Evolutionary conservation across 2,888 invertebrate genomes (phyloP).

Genomic region (Sisyra terminalis): DNA sequence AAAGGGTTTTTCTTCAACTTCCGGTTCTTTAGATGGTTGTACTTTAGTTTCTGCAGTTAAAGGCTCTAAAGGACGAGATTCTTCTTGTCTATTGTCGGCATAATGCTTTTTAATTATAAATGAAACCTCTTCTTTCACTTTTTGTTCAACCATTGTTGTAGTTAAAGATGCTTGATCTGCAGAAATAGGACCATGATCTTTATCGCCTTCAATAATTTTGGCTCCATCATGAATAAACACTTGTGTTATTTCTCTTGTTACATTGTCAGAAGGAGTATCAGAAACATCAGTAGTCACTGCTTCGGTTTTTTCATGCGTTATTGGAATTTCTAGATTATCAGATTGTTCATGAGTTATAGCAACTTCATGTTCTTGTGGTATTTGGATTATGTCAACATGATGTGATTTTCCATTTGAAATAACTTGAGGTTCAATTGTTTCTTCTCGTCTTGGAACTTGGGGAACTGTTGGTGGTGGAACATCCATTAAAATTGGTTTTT

Average conservation of each 20-base stretch:
- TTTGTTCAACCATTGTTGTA: neutral
- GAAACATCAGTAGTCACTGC: conserved; percentile 19
- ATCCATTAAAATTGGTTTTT: conserved; percentile 9
- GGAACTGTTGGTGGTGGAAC: conserved; percentile 7
- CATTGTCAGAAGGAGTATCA: conserved; percentile 6
- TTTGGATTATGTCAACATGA: conserved; percentile 16
- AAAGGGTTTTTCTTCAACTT: neutral
- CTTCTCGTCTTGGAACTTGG: conserved; percentile 9
- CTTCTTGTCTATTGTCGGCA: neutral
- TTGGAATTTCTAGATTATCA: conserved; percentile 15
- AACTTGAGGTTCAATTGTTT: conserved; percentile 9
- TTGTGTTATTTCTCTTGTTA: neutral
- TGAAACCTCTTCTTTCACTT: neutral
- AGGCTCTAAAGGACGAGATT: neutral
- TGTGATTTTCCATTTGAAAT: conserved; percentile 1
- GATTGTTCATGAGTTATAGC: conserved; percentile 7
- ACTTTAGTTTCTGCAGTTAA: neutral
- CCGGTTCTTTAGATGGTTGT: neutral
- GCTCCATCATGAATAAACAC: neutral
- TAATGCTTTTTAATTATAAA: conserved; percentile 3
- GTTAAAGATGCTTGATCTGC: neutral
- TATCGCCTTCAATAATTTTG: neutral
- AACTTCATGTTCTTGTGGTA: conserved; percentile 8
- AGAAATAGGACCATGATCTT: neutral
- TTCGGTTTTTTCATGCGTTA: conserved; percentile 14